A percentile compares a stretch with the other conserved stretches of the same genome.
Conservation (phyloP, 2,113 vertebrate species). For the Nannospalax galili region DNA sequence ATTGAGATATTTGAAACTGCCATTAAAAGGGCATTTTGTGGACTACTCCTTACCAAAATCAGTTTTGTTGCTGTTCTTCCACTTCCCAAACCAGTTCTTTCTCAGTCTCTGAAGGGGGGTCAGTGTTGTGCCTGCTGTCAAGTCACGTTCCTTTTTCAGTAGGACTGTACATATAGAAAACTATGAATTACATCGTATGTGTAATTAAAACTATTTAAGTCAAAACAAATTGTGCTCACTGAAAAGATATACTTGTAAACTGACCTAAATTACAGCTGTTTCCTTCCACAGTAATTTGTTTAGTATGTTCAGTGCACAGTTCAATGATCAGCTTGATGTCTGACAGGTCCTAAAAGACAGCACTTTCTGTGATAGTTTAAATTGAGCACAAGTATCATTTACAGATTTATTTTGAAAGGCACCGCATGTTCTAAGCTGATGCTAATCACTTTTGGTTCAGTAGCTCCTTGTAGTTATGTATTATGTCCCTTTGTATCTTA, state of each 20-base stretch:
- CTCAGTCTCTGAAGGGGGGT: not conserved
- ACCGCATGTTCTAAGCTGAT: slow-evolving; percentile 80
- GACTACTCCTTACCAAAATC: not conserved
- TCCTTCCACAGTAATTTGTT: slow-evolving; percentile 83
- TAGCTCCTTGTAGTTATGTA: slow-evolving; percentile 80
- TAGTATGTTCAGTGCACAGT: slow-evolving; percentile 78
- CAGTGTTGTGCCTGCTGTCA: not conserved
- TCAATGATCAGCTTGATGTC: slow-evolving; percentile 80
- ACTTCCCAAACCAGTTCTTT: not conserved
- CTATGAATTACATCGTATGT: slow-evolving; percentile 57
- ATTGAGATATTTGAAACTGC: not conserved
- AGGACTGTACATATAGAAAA: slow-evolving; percentile 56
- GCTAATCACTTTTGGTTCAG: slow-evolving; percentile 82
- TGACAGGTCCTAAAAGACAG: slow-evolving; percentile 81
- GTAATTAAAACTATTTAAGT: slow-evolving; percentile 79
- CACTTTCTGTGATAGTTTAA: slow-evolving; percentile 86
- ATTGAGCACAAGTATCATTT: slow-evolving; percentile 84
- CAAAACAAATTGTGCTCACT: slow-evolving; percentile 73
- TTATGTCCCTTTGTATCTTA: slow-evolving; percentile 67
- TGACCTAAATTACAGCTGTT: slow-evolving; percentile 81
- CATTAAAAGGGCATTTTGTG: not conserved
- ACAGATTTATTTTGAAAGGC: slow-evolving; percentile 84
- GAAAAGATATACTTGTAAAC: slow-evolving; percentile 79
- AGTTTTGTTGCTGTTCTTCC: slow-evolving; percentile 19
- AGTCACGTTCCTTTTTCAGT: not conserved